Evolutionary conservation across 2,797 vertebrate genomes (phyloP), one percentile per base, ranked within the genome.

Genomic region (Diplodus sargus): DNA sequence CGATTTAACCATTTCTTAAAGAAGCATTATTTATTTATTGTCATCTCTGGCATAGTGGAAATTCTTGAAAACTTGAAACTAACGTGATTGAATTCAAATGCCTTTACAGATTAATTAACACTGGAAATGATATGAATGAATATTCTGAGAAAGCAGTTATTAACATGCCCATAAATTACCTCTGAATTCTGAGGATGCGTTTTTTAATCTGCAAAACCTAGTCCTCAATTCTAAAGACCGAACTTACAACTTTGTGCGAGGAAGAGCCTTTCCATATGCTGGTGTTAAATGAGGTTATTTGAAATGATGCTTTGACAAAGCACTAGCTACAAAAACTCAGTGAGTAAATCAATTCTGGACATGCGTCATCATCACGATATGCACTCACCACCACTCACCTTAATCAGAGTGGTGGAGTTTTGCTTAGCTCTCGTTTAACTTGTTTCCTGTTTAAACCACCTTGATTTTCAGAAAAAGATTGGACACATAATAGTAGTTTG

Each of bases 401-500:
- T 49, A 56, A 54, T 60, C 65, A 76, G 8, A 20, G 23, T 9
- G 13, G 12, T 47, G 28, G 25, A 48, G 22, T 61, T 64, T 75
- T 72, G 8, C 48, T 51, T 62, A 47, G 52, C 53, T 78, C 47
- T 18, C 42, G 61, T 70, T 54, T 34, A 13, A 43, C 42, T 69
- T 75, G 66, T 84, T 86, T 85, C 82, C 82, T 67, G 22, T 67
- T 80, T 30, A 72, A 66, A 76, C 68, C 56, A 59, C 65, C 57
- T 60, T 71, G 47, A 80, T 90, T 76, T 63, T 78, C 65, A 71
- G 34, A 52, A 42, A 78, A 81, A 78, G 66, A 59, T 4, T 82
- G 63, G 66, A 84, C 53, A 30, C n/a, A n/a, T 63, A 11, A 7
- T 39, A 39, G 39, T 39, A 39, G 39, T 11, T 60, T 82, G 63